Base-by-base conservation (phyloP, 2,113 vertebrate species). In the Tympanuchus pallidicinctus region DNA sequence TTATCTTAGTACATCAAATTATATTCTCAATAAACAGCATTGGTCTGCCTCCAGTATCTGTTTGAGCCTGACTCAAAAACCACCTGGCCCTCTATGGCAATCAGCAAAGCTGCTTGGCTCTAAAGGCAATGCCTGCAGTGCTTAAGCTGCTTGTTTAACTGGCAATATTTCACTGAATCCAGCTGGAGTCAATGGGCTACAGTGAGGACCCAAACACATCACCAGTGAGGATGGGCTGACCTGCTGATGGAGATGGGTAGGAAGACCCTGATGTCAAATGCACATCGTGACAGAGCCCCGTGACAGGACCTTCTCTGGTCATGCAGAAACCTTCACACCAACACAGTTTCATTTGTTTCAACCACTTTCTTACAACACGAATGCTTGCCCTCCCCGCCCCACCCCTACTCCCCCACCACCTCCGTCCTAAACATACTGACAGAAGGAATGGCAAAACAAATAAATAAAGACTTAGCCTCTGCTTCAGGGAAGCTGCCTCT, bases 391-490 rank as follows among this genome's bases (percentile, higher is more conserved):
- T 50, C n/a, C 70, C 63, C 27, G 2, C 63, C 40, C 27, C 4
- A 57, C 17, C 63, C 40, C 27, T 13, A 40, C 40, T 85, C 32
- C 16, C 16, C 48, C 27, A 28, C 36, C 27, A 38, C 67, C 45
- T 81, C 36, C 45, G 60, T 91, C 82, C 89, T 69, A 88, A 96
- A 95, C 75, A 57, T 84, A 92, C 57, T 7, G 7, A 97, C 92
- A 93, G 89, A 96, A 97, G 82, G 94, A 95, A 95, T 11, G 6
- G 93, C 83, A 97, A 98, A 97, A 94, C 97, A 98, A 98, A 97
- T 97, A 97, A 97, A 95, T 97, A 98, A 97, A 96, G 80, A 97
- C 97, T 97, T 96, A 98, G 96, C 95, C 96, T 97, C 92, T 89
- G 94, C 94, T 86, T 89, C 47, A 13, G 95, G 95, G 91, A 94